These are phyloP conservation scores for Lasioglossum oenotherae DNA, from an alignment of 2,888 invertebrate genomes.

Conservation along the genomic window DNA sequence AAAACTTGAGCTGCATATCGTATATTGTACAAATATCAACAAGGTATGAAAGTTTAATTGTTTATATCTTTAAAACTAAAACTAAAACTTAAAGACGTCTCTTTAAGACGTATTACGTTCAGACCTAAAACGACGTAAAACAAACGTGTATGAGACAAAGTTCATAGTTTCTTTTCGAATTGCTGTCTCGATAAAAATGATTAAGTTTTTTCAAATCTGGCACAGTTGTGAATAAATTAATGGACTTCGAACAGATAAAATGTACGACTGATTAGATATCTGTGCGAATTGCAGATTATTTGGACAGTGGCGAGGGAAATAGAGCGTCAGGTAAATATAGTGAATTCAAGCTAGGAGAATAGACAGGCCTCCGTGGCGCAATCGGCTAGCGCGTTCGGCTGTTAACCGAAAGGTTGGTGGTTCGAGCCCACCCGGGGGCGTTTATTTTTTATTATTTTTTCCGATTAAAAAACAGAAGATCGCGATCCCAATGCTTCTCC, in stretches of 20 bases:
- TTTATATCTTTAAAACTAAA: too few species aligned
- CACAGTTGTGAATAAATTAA: neutral
- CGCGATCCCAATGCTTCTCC: neutral
- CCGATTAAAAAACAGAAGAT: neutral
- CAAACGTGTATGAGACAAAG: too few species aligned
- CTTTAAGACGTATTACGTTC: too few species aligned
- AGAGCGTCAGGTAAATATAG: rapidly evolving
- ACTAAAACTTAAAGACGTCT: too few species aligned
- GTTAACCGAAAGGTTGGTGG: slow-evolving; percentile 99
- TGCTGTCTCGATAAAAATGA: too few species aligned
- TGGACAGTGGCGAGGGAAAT: neutral
- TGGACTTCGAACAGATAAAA: neutral
- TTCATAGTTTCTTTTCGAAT: too few species aligned
- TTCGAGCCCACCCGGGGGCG: slow-evolving; percentile 99
- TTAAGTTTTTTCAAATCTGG: too few species aligned
- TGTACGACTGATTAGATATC: neutral
- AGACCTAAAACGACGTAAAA: too few species aligned
- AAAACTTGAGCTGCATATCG: too few species aligned
- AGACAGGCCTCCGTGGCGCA: slow-evolving; percentile 92
- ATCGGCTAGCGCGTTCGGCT: slow-evolving; percentile 99
- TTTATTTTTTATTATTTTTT: slow-evolving; percentile 74
- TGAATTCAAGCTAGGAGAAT: rapidly evolving
- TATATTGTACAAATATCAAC: too few species aligned
- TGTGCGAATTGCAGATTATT: neutral
- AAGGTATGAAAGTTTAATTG: too few species aligned